Conservation (phyloP, 2,888 invertebrate genomes). For the Auanema freiburgensis region DNA sequence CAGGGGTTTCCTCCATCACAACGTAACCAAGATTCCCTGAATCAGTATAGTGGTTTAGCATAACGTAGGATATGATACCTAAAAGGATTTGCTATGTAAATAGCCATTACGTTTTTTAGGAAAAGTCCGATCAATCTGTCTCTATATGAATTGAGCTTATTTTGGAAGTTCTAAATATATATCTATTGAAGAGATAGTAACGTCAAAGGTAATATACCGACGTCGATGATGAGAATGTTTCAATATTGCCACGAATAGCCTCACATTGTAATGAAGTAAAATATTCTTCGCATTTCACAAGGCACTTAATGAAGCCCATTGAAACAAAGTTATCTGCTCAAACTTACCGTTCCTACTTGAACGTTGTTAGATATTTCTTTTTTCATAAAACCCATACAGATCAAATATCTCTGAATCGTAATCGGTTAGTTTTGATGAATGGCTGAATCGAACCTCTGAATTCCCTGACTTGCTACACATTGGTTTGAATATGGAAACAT, state of each 20-base stretch:
- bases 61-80: background rate
- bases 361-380: background rate
- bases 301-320: background rate
- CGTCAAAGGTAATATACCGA: background rate
- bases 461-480: conserved; percentile 27
- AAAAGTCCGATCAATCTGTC: conserved; percentile 5
- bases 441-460: conserved; percentile 20
- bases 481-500: conserved; percentile 21
- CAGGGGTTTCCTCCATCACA: conserved; percentile 8
- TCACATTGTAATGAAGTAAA: conserved; percentile 7
- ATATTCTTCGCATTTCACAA: conserved; percentile 11
- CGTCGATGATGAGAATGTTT: background rate
- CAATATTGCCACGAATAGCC: conserved; percentile 8
- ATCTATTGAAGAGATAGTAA: background rate
- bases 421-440: too few species aligned
- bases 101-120: conserved; percentile 6
- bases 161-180: conserved; percentile 4
- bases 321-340: background rate
- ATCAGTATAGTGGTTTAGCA: background rate
- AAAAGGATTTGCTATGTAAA: background rate
- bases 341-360: background rate
- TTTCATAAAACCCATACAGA: conserved; percentile 12
- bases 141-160: background rate
- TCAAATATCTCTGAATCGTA: conserved; percentile 21
- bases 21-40: conserved; percentile 1